Evolutionary conservation across 2,113 vertebrate species (phyloP), one percentile per base, ranked within the genome.

Genomic region (Microcebus tavaratra): DNA sequence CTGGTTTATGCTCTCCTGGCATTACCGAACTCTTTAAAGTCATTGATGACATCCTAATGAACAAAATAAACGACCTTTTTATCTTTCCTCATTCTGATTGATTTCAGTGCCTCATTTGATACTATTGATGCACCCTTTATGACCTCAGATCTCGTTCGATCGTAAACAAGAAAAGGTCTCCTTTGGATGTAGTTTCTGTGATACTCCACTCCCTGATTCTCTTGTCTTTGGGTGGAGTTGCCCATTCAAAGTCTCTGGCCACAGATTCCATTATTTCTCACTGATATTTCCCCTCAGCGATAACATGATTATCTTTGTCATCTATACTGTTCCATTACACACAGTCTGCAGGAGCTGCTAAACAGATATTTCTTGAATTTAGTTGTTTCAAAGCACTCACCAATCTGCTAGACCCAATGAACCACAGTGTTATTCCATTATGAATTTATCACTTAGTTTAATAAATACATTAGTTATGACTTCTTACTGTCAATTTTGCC

Each of bases 361-460:
- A 92, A 78, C 63, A 57, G 89, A 61, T 57, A 5, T 84, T 95
- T 84, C 94, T 78, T 90, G 65, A 94, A 61, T 90, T 91, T 84
- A 78, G 31, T 83, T 91, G 72, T 57, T 86, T 95, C 50, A 89
- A 59, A 45, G 78, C 21, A 83, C 10, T 42, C 50, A 36, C 17
- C 31, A 80, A n/a, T 86, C 29, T 86, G 76, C 39, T 31, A 48
- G 23, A 88, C 8, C 65, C 25, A 27, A 88, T 36, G 95, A 94
- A 86, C n/a, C 25, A 75, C 11, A 90, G 53, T 4, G 45, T 57
- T 88, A 90, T 85, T 96, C 13, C 31, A 88, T 59, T 34, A 45
- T 23, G 11, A 45, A 70, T 4, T 84, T 91, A 72, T 72, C 31
- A 61, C 9, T 95, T 68, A 72, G 65, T 39, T 94, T 92, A 67